Percentiles rank a stretch among this genome's conserved stretches.
Conservation (phyloP, 2,888 invertebrate species). For the Icerya purchasi region DNA sequence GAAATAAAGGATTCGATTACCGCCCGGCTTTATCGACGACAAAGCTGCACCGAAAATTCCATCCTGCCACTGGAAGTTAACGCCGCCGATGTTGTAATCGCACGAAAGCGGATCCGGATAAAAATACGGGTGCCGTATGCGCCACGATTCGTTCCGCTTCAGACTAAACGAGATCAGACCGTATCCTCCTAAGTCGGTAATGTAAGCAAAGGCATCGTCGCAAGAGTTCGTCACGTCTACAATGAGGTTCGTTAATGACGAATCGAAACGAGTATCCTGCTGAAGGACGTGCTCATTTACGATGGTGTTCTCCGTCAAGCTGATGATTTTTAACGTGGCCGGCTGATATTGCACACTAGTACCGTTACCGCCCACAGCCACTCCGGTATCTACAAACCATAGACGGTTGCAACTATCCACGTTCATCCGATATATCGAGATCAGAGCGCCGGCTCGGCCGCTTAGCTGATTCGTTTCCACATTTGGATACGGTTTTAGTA, state of each 20-base stretch:
- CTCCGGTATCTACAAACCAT: slow-evolving; percentile 63
- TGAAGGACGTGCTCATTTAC: slow-evolving; percentile 26
- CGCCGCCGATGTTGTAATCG: slow-evolving; percentile 46
- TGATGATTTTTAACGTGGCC: slow-evolving; percentile 46
- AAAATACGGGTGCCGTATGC: slow-evolving; percentile 51
- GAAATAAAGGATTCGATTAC: slow-evolving; percentile 40
- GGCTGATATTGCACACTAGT: slow-evolving; percentile 34
- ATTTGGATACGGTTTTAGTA: neutral
- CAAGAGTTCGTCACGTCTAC: slow-evolving; percentile 48
- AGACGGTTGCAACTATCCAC: slow-evolving; percentile 52
- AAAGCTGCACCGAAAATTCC: slow-evolving; percentile 56
- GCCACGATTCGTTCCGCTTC: slow-evolving; percentile 51
- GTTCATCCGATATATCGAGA: slow-evolving; percentile 53
- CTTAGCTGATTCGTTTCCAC: neutral
- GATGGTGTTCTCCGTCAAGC: slow-evolving; percentile 50
- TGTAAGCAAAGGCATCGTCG: slow-evolving; percentile 50
- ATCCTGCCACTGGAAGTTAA: slow-evolving; percentile 69
- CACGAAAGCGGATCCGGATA: slow-evolving; percentile 50
- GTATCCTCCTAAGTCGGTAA: slow-evolving; percentile 47
- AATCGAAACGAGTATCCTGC: slow-evolving; percentile 46
- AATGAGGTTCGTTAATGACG: slow-evolving; percentile 60
- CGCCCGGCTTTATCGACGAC: slow-evolving; percentile 30
- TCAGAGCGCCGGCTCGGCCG: slow-evolving; percentile 10
- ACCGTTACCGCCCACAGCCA: slow-evolving; percentile 34
- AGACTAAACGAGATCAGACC: slow-evolving; percentile 57